Conservation (phyloP, 2,113 vertebrate genomes). For the Pleuronectes platessa region DNA sequence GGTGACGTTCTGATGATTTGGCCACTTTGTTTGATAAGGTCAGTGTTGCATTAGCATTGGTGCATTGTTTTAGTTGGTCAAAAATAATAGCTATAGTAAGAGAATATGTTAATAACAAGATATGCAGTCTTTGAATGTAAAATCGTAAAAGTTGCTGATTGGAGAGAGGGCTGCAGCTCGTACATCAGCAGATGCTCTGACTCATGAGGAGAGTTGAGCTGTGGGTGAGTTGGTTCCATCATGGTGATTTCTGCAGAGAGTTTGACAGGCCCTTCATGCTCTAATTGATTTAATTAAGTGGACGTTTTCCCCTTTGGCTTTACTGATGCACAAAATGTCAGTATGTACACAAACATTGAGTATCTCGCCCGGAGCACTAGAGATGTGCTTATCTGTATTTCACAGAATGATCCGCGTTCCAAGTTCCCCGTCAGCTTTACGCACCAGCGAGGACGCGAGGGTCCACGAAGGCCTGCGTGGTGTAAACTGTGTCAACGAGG, state of each 20-base stretch:
- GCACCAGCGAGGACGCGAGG: neutral
- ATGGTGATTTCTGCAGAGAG: slow-evolving; percentile 37
- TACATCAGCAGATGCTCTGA: slow-evolving; percentile 10
- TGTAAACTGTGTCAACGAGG: neutral
- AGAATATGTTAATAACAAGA: too few species aligned
- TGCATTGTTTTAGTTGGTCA: too few species aligned
- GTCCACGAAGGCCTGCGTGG: neutral
- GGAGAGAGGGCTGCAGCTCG: neutral
- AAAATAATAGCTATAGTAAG: too few species aligned
- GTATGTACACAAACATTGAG: slow-evolving; percentile 33
- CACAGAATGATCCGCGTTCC: slow-evolving; percentile 56
- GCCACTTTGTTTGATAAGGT: too few species aligned
- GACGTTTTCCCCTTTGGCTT: slow-evolving; percentile 58
- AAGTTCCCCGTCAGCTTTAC: slow-evolving; percentile 18
- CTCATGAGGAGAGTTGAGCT: slow-evolving; percentile 33
- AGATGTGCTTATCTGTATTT: slow-evolving; percentile 58
- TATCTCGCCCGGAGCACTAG: slow-evolving; percentile 44
- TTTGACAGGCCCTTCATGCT: slow-evolving; percentile 68
- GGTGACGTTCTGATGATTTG: too few species aligned
- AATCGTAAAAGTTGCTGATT: neutral
- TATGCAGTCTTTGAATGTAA: neutral
- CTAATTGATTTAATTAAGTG: slow-evolving; percentile 77
- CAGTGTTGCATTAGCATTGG: too few species aligned
- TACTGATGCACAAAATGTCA: slow-evolving; percentile 46
- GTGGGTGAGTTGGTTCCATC: slow-evolving; percentile 44